Percentiles rank a stretch among this genome's conserved stretches.
phyloP scores from a whole-genome alignment of 2,888 invertebrate species.

The Pheosia tremula region DNA sequence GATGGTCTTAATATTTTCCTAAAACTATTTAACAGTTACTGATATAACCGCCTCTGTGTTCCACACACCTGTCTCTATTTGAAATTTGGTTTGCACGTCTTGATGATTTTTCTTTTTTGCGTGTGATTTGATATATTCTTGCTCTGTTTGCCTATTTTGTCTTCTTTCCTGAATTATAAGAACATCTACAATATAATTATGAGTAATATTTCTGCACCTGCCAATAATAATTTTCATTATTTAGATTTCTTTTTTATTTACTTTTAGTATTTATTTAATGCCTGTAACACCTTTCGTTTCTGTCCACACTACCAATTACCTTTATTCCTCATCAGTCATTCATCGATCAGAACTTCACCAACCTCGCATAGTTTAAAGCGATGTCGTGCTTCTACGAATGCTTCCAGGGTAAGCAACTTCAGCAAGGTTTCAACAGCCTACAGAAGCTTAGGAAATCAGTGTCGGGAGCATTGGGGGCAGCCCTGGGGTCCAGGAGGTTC shows the following conservation, averaged over 20 bases:
- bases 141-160: too few relatives aligned
- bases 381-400: conserved; percentile 83
- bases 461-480: conserved; percentile 84
- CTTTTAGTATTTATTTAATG: conserved; percentile 15
- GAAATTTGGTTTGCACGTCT: too few relatives aligned
- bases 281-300: conserved; percentile 18
- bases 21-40: not conserved
- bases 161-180: too few relatives aligned
- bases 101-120: too few relatives aligned
- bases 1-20: not conserved
- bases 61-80: too few relatives aligned
- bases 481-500: conserved; percentile 77
- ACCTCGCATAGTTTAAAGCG: conserved; percentile 77
- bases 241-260: not conserved
- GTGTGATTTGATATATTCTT: too few relatives aligned
- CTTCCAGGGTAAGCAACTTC: conserved; percentile 80
- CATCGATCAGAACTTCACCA: conserved; percentile 38
- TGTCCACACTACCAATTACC: conserved; percentile 39
- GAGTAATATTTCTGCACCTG: too few relatives aligned
- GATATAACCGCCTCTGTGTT: too few relatives aligned
- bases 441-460: conserved; percentile 90
- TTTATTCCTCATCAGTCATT: conserved; percentile 75
- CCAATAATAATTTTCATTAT: too few relatives aligned
- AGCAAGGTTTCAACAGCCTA: conserved; percentile 86
- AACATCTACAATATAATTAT: too few relatives aligned